phyloP scores from a whole-genome alignment of 1,140 invertebrate species.

The Orius laevigatus region DNA sequence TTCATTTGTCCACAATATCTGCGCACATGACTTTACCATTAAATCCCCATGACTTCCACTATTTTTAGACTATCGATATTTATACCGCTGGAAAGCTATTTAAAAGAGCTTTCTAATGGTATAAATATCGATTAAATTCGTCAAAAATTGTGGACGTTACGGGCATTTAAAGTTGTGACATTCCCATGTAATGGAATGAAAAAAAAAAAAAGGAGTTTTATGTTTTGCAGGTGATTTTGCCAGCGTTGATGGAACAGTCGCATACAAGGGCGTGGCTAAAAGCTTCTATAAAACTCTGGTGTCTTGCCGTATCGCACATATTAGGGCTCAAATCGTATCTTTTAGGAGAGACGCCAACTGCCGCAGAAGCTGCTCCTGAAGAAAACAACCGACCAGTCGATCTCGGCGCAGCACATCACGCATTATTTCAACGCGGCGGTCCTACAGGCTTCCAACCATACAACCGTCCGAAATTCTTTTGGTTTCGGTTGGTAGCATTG shows the following conservation, averaged over 20 bases:
- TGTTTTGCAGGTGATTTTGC: constrained; percentile 63
- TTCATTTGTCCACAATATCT: neutral
- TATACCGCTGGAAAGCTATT: too few species aligned
- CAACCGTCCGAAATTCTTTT: constrained; percentile 62
- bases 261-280: constrained; percentile 90
- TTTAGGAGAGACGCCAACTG: constrained; percentile 42
- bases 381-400: constrained; percentile 34
- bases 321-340: constrained; percentile 81
- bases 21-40: neutral
- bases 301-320: constrained; percentile 64
- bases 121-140: too few species aligned
- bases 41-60: neutral
- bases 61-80: too few species aligned
- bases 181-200: too few species aligned
- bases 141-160: too few species aligned
- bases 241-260: constrained; percentile 88
- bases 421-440: constrained; percentile 58
- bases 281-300: constrained; percentile 74
- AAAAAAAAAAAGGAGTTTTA: too few species aligned
- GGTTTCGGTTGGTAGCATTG: constrained; percentile 55
- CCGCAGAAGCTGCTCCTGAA: constrained; percentile 24
- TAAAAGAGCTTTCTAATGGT: too few species aligned
- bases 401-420: constrained; percentile 67
- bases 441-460: constrained; percentile 78
- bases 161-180: too few species aligned